Evolutionary conservation across 2,888 invertebrate species (phyloP).

Genomic region (Branchellion lobata): DNA sequence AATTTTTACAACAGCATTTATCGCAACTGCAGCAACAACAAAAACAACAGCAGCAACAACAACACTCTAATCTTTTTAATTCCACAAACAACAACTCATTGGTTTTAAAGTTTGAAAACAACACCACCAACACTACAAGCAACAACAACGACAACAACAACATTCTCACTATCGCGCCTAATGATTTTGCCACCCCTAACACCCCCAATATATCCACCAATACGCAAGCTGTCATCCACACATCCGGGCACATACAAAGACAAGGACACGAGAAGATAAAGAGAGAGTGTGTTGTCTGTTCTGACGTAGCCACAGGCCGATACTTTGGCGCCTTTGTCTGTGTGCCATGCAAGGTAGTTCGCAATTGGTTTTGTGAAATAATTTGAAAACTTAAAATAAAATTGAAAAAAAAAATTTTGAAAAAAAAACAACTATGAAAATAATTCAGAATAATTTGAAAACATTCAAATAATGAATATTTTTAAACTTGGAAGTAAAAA

Average conservation of each 20-base stretch:
- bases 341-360: conserved; percentile 53
- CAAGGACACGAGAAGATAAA: conserved; percentile 35
- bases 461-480: too few species aligned
- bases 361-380: too few species aligned
- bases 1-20: neutral
- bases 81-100: neutral
- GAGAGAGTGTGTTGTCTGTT: conserved; percentile 51
- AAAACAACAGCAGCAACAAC: conserved; percentile 21
- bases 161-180: neutral
- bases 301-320: conserved; percentile 52
- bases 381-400: too few species aligned
- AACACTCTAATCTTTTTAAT: neutral
- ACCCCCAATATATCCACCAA: neutral
- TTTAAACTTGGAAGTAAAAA: too few species aligned
- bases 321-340: conserved; percentile 54
- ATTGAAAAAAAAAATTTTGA: too few species aligned
- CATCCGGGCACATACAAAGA: conserved; percentile 15
- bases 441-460: too few species aligned
- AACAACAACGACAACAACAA: conserved; percentile 17
- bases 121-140: neutral
- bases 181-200: neutral
- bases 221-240: neutral
- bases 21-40: conserved; percentile 6
- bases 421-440: too few species aligned
- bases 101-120: conserved; percentile 12